A percentile compares a stretch with the other conserved stretches of the same genome.
phyloP scores from a whole-genome alignment of 2,113 vertebrate species.

The Narcine bancroftii region DNA sequence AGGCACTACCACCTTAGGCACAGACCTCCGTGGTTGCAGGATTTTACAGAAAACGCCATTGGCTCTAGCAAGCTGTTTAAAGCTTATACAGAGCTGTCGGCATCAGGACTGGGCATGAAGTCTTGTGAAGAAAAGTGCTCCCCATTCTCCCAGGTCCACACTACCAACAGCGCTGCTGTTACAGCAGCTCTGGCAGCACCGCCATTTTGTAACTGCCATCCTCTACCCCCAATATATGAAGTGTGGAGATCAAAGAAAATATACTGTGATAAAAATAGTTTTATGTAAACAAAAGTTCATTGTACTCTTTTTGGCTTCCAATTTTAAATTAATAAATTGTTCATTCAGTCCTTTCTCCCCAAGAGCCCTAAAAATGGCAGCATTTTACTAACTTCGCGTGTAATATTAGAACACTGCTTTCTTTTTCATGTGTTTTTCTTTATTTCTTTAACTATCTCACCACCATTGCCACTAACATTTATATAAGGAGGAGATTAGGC shows the following conservation, averaged over 20 bases:
- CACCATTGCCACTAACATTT: neutral
- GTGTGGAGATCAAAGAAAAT: neutral
- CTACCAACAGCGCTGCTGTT: too few species aligned
- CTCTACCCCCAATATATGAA: neutral
- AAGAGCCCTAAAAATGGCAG: neutral
- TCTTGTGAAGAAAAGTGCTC: too few species aligned
- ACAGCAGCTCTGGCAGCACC: too few species aligned
- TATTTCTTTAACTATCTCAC: neutral
- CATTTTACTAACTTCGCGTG: neutral
- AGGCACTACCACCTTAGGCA: too few species aligned
- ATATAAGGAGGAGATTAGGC: neutral
- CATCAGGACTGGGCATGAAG: too few species aligned
- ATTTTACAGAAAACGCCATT: too few species aligned
- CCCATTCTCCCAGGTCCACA: too few species aligned
- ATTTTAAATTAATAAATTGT: neutral
- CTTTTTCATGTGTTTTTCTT: conserved; percentile 8
- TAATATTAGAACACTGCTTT: neutral
- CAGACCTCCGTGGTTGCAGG: too few species aligned
- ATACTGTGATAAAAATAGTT: neutral
- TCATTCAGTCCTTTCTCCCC: neutral
- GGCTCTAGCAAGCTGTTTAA: too few species aligned
- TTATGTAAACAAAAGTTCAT: neutral
- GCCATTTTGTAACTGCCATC: neutral
- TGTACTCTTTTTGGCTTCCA: neutral
- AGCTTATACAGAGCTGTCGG: too few species aligned